These are phyloP conservation scores for Rhipidura dahli DNA, from an alignment of 2,113 vertebrate genomes.

Conservation along the genomic window DNA sequence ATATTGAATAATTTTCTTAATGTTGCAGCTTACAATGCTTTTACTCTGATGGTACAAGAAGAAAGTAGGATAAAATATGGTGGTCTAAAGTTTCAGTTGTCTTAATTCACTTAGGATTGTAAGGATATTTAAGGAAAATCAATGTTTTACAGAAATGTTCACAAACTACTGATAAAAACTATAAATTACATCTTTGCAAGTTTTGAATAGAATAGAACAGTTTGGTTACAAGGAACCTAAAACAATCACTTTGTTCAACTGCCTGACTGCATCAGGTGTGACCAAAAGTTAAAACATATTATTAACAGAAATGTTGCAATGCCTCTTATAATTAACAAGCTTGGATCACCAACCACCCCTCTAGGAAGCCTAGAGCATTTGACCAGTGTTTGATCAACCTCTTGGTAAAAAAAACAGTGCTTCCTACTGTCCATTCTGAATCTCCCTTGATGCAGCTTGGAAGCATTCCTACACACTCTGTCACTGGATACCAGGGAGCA, in stretches of 20 bases:
- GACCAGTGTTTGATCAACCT: neutral
- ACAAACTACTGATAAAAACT: neutral
- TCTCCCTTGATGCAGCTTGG: neutral
- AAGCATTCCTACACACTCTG: accelerated
- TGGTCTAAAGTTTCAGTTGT: neutral
- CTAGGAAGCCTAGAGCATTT: neutral
- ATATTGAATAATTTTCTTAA: neutral
- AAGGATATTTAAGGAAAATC: neutral
- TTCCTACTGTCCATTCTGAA: neutral
- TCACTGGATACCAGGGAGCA: neutral
- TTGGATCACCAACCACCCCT: accelerated
- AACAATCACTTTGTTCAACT: neutral
- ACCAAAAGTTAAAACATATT: neutral
- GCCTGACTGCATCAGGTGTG: neutral
- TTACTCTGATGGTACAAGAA: neutral
- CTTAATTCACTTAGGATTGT: neutral
- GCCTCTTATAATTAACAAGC: neutral
- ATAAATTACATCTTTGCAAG: neutral
- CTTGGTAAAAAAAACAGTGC: neutral
- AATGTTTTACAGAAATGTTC: neutral
- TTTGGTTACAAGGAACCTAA: neutral
- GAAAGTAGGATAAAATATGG: neutral
- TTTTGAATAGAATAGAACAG: neutral
- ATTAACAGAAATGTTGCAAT: neutral
- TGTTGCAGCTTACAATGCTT: neutral